Evolutionary conservation across 1,140 invertebrate genomes (phyloP).

Genomic region (Samia ricini): DNA sequence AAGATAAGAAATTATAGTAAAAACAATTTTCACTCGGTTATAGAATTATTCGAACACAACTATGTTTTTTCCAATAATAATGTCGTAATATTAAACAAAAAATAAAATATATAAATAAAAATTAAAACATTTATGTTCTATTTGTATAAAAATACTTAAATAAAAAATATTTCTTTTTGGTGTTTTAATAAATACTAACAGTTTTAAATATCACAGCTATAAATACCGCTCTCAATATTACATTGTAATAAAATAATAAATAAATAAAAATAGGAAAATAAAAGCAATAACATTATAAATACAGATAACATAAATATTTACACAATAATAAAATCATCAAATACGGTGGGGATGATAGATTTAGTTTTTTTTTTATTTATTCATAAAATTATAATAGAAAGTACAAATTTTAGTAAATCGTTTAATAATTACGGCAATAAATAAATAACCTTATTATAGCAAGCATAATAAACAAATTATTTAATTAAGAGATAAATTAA

Average conservation of each 20-base stretch:
- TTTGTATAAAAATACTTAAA: background rate
- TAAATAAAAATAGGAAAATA: slow-evolving; percentile 13
- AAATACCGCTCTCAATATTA: slow-evolving; percentile 27
- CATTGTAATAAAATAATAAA: slow-evolving; percentile 17
- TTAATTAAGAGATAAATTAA: slow-evolving; percentile 10
- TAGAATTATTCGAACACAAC: background rate
- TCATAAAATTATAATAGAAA: background rate
- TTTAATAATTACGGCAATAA: slow-evolving; percentile 34
- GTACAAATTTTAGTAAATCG: slow-evolving; percentile 34
- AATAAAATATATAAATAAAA: background rate
- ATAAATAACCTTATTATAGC: slow-evolving; percentile 25
- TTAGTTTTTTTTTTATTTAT: background rate
- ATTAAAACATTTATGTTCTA: background rate
- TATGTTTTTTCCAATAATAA: background rate
- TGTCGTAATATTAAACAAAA: background rate
- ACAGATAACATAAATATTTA: slow-evolving; percentile 14
- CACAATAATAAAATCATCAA: slow-evolving; percentile 14
- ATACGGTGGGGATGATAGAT: background rate
- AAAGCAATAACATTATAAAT: background rate
- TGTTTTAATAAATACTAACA: slow-evolving; percentile 17
- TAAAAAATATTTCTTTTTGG: slow-evolving; percentile 18
- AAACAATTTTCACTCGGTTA: background rate
- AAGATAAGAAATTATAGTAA: background rate
- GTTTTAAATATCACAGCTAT: slow-evolving; percentile 38
- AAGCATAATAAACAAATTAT: slow-evolving; percentile 13